phyloP scores from a whole-genome alignment of 2,797 vertebrate species.

The Chaetophractus vellerosus region DNA sequence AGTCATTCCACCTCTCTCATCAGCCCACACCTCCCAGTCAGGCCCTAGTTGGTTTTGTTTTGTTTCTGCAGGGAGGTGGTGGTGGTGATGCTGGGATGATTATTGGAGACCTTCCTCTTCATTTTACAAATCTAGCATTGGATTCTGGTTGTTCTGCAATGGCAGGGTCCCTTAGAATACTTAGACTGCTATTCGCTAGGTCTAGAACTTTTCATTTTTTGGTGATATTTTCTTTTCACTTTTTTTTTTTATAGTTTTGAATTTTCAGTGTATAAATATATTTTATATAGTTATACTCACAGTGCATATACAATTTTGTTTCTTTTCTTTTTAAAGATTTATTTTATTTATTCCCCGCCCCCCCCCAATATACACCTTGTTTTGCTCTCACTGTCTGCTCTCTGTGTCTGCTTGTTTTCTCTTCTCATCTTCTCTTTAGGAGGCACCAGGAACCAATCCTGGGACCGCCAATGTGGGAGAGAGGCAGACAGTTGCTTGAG shows the following conservation, averaged over 20 bases:
- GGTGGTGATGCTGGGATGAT: background rate
- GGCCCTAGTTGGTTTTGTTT: background rate
- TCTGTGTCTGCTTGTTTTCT: too few relatives aligned
- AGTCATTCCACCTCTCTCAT: background rate
- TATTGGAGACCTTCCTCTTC: background rate
- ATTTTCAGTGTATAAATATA: constrained; percentile 18
- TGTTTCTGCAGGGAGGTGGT: background rate
- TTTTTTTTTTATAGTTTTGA: background rate
- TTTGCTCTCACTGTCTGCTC: too few relatives aligned
- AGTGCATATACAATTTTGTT: background rate
- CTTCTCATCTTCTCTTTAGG: too few relatives aligned
- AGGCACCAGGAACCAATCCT: too few relatives aligned
- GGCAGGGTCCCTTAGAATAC: background rate
- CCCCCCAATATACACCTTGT: too few relatives aligned
- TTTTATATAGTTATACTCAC: constrained; percentile 1
- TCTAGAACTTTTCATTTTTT: constrained; percentile 1
- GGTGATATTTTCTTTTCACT: background rate
- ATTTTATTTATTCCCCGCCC: too few relatives aligned
- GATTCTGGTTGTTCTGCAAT: background rate
- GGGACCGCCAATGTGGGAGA: too few relatives aligned
- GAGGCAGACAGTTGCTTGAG: too few relatives aligned
- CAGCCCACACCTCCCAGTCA: background rate
- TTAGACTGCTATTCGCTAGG: background rate
- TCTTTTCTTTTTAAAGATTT: background rate
- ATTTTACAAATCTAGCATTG: background rate